Conservation (phyloP, 2,113 vertebrate species). For the Felis catus region DNA sequence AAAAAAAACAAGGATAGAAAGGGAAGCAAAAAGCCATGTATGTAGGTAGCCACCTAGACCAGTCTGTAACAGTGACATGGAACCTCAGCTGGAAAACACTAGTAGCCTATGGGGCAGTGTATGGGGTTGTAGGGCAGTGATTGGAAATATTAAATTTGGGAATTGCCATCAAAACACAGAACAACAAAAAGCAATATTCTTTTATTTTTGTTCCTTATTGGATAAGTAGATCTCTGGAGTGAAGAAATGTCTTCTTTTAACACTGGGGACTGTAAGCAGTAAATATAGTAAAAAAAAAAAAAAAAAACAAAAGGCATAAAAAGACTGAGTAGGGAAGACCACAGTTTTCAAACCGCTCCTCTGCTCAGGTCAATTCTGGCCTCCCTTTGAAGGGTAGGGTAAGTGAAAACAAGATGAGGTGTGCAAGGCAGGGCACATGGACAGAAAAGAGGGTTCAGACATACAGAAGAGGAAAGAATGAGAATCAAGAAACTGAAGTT, state of each 20-base stretch:
- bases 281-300: not conserved
- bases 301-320: not conserved
- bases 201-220: not conserved
- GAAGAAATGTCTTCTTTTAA: not conserved
- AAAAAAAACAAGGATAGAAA: not conserved
- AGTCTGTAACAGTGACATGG: not conserved
- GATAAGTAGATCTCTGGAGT: not conserved
- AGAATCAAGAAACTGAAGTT: not conserved
- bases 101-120: not conserved
- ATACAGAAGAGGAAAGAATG: not conserved
- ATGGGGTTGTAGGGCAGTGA: not conserved
- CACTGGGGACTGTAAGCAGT: fast-evolving
- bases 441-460: not conserved
- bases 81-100: not conserved
- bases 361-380: too few relatives aligned
- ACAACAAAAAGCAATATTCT: not conserved
- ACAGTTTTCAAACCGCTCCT: not conserved
- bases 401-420: not conserved
- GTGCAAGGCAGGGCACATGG: not conserved
- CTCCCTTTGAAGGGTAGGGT: not conserved
- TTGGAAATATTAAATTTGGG: not conserved
- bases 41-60: not conserved
- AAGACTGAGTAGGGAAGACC: not conserved
- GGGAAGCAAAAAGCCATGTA: not conserved
- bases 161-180: not conserved